These are phyloP conservation scores for Lepidochitona cinerea DNA, from an alignment of 2,888 invertebrate species.

Conservation along the genomic window DNA sequence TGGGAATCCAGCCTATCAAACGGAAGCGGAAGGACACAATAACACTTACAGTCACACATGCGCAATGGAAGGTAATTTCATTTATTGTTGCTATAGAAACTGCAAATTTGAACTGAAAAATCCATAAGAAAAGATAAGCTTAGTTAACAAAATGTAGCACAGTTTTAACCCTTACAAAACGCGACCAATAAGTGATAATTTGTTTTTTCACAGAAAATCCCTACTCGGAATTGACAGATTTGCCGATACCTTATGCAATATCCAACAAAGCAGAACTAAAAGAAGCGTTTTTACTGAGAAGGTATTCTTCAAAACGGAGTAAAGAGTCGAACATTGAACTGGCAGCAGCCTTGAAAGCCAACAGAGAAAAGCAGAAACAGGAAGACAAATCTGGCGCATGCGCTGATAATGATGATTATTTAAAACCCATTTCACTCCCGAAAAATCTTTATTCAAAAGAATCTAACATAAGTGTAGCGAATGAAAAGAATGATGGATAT, in stretches of 20 bases:
- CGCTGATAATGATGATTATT: neutral
- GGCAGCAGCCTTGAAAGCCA: neutral
- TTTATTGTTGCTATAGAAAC: no score
- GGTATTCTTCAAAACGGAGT: neutral
- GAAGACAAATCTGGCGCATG: neutral
- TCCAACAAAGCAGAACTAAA: neutral
- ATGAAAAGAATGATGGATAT: neutral
- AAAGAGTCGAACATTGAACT: neutral
- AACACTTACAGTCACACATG: neutral
- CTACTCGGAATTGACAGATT: neutral
- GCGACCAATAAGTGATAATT: no score
- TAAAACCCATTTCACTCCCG: neutral
- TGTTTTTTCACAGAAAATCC: neutral
- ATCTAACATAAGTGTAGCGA: neutral
- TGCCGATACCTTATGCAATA: neutral
- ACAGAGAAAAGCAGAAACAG: neutral
- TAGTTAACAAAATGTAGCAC: no score
- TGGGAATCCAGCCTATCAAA: conserved; percentile 1
- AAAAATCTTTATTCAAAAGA: neutral
- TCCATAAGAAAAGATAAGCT: no score
- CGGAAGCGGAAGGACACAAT: neutral
- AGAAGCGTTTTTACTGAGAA: neutral
- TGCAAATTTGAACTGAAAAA: no score
- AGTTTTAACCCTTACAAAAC: no score
- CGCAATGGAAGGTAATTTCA: neutral